Evolutionary conservation across 2,113 vertebrate species (phyloP), one percentile per base, ranked within the genome.

Genomic region (Trematomus loennbergii): DNA sequence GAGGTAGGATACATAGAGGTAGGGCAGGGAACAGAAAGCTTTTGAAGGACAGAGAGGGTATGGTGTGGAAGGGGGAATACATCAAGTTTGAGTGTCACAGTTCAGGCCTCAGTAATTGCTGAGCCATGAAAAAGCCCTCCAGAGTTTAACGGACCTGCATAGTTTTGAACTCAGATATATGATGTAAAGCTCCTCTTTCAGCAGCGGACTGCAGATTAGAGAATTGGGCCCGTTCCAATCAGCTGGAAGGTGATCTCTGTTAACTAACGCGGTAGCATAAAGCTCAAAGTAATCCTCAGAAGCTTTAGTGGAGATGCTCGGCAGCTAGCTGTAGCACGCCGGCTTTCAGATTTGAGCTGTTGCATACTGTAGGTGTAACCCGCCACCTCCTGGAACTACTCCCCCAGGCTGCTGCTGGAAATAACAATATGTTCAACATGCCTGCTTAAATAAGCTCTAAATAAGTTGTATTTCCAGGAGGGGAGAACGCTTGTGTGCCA

Each of bases 1-100:
- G 58, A 61, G 61, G 58, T 62, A 52, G 75, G 69, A 75, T 81
- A 70, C 81, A 81, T 78, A 77, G 16, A 85, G 59, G 75, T 74
- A 72, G 78, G 77, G 48, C 63, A 58, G 66, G 69, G 79, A 84
- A 81, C 62, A 63, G 70, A 80, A 62, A 77, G 80, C 46, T 84
- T 86, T 75, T 90, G 83, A 91, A 87, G 89, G 89, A 55, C 83
- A 60, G 79, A 73, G 77, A 75, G 69, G 60, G 75, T 79, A 75
- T 45, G 59, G 66, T 83, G 78, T 40, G 73, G 75, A 83, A 87
- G 86, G 87, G 66, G 83, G 85, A 89, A 84, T 81, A 88, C 64
- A 85, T 89, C 83, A 86, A 80, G 78, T 86, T 54, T 81, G 63
- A 85, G 88, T 80, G 82, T 70, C 79, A 78, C 73, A 77, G 84